Evolutionary conservation across 2,113 vertebrate species (phyloP).

Genomic region (Tachysurus fulvidraco): DNA sequence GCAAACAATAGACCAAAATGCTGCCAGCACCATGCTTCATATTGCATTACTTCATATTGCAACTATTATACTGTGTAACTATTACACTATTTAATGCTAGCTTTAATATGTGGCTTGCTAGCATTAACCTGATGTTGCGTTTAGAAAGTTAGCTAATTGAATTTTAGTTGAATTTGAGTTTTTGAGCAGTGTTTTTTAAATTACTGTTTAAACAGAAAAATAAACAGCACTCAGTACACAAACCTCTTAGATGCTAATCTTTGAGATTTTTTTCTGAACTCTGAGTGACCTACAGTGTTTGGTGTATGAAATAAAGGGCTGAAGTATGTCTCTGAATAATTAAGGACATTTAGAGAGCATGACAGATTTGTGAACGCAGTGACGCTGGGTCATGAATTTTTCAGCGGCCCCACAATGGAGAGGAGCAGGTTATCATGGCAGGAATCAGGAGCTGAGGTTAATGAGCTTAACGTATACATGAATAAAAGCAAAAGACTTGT

Average conservation of each 20-base stretch:
- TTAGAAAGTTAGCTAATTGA: not conserved
- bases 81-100: not conserved
- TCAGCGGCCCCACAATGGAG: constrained; percentile 42
- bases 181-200: no score
- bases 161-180: no score
- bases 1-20: not conserved
- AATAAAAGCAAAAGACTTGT: not conserved
- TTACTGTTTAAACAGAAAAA: not conserved
- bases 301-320: constrained; percentile 32
- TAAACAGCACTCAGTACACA: not conserved
- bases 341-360: constrained; percentile 46
- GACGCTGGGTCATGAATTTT: constrained; percentile 57
- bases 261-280: constrained; percentile 35
- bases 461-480: constrained; percentile 1
- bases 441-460: constrained; percentile 19
- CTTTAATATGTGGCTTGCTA: not conserved
- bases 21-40: not conserved
- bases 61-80: not conserved
- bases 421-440: constrained; percentile 17
- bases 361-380: constrained; percentile 59
- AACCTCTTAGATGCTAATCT: not conserved
- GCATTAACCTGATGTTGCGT: not conserved
- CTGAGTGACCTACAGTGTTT: constrained; percentile 44
- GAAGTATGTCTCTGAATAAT: constrained; percentile 51
- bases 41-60: no score